Conservation (phyloP, 2,113 vertebrate genomes). For the Tapirus terrestris region DNA sequence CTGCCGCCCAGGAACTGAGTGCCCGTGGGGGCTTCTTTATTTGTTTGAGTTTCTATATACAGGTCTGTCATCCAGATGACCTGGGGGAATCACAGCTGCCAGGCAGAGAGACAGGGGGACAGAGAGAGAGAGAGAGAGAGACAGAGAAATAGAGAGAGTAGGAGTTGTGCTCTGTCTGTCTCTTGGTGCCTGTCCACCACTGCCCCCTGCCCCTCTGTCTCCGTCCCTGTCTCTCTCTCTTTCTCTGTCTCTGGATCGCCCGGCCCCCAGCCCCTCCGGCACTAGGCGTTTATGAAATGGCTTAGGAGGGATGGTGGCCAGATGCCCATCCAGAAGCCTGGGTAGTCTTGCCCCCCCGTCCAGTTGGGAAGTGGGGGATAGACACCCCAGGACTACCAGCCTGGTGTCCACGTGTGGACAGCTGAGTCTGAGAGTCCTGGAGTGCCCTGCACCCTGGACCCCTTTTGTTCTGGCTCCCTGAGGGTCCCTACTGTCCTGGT, state of each 20-base stretch:
- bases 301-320: neutral
- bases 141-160: neutral
- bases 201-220: neutral
- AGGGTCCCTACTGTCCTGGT: neutral
- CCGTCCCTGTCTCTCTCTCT: neutral
- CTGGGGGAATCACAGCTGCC: neutral
- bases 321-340: neutral
- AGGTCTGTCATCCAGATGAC: neutral
- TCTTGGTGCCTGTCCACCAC: neutral
- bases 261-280: neutral
- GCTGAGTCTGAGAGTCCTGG: neutral
- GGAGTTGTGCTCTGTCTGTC: too few relatives aligned
- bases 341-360: neutral
- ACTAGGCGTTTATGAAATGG: too few relatives aligned
- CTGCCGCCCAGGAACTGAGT: neutral
- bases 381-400: neutral
- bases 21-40: neutral
- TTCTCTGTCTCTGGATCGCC: neutral
- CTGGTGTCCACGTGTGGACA: too few relatives aligned
- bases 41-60: neutral
- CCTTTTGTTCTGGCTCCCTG: neutral
- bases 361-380: neutral
- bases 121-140: neutral
- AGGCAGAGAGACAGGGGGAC: neutral
- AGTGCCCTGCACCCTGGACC: neutral